Percentiles rank a stretch among this genome's conserved stretches.
Evolutionary conservation across 2,113 vertebrate species (phyloP).

Genomic region (Pedionomus torquatus): DNA sequence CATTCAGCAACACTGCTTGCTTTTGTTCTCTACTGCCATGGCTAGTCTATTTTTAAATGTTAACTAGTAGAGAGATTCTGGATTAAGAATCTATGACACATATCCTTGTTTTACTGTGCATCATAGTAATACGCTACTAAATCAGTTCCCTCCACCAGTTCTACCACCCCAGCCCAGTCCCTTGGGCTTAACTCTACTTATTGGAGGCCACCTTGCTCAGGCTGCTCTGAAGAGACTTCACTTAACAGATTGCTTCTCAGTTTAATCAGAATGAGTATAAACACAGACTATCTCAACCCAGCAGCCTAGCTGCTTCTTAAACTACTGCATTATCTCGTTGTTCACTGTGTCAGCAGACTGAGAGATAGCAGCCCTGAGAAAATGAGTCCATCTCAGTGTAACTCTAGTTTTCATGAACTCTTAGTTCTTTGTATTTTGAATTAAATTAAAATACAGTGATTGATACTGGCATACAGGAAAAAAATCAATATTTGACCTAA

Average conservation of each 20-base stretch:
- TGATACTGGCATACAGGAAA: conserved; percentile 24
- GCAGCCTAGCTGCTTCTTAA: neutral
- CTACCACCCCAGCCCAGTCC: neutral
- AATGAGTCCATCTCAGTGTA: neutral
- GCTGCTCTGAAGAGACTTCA: neutral
- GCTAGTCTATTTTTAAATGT: neutral
- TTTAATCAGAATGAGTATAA: conserved; percentile 20
- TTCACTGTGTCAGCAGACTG: neutral
- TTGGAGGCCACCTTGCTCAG: neutral
- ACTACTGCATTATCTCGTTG: neutral
- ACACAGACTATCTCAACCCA: neutral
- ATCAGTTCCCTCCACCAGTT: neutral
- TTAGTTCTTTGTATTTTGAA: conserved; percentile 3
- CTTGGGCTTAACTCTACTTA: neutral
- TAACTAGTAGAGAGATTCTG: neutral
- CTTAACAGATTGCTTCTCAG: neutral
- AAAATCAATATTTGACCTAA: conserved; percentile 35
- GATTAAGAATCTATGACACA: neutral
- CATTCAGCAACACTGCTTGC: neutral
- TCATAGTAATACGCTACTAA: neutral
- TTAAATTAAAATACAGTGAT: conserved; percentile 55
- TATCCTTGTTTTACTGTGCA: neutral
- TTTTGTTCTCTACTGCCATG: neutral
- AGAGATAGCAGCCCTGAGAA: neutral
- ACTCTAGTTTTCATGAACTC: neutral